These are phyloP conservation scores for Neogale vison DNA, from an alignment of 2,113 vertebrate genomes.

Conservation along the genomic window DNA sequence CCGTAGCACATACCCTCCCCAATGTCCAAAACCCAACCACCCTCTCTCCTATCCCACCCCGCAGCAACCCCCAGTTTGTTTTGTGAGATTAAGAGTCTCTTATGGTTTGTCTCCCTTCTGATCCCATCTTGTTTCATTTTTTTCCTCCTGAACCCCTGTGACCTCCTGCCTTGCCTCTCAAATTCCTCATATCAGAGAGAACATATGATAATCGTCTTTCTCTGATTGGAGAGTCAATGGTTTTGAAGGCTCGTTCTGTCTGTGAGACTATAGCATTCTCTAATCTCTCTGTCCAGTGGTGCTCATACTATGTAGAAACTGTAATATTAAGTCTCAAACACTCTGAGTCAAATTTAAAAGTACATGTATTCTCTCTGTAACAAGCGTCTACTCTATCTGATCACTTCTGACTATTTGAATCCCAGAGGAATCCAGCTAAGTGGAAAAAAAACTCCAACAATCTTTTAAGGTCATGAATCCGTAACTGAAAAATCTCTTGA, in stretches of 20 bases:
- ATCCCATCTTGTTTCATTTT: too few relatives aligned
- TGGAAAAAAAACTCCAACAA: conserved; percentile 18
- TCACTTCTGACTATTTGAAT: conserved; percentile 41
- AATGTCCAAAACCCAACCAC: too few relatives aligned
- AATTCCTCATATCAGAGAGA: too few relatives aligned
- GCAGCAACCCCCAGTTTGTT: too few relatives aligned
- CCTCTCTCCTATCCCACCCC: too few relatives aligned
- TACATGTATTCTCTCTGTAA: conserved; percentile 10
- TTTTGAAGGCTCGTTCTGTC: not conserved
- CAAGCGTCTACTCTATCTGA: not conserved
- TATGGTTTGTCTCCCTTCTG: too few relatives aligned
- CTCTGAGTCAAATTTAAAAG: conserved; percentile 43
- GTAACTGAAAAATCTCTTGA: conserved; percentile 2
- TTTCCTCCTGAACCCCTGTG: too few relatives aligned
- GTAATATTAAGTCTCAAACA: not conserved
- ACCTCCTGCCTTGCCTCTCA: too few relatives aligned
- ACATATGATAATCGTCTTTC: too few relatives aligned
- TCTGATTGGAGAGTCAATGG: not conserved
- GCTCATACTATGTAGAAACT: conserved; percentile 5
- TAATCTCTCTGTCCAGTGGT: not conserved
- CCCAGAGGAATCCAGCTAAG: conserved; percentile 25
- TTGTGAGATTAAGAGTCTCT: too few relatives aligned
- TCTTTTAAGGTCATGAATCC: not conserved
- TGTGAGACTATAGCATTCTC: not conserved
- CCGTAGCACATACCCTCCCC: too few relatives aligned